Base-by-base conservation (phyloP, 2,888 invertebrate species). In the Drosophila kambysellisi region DNA sequence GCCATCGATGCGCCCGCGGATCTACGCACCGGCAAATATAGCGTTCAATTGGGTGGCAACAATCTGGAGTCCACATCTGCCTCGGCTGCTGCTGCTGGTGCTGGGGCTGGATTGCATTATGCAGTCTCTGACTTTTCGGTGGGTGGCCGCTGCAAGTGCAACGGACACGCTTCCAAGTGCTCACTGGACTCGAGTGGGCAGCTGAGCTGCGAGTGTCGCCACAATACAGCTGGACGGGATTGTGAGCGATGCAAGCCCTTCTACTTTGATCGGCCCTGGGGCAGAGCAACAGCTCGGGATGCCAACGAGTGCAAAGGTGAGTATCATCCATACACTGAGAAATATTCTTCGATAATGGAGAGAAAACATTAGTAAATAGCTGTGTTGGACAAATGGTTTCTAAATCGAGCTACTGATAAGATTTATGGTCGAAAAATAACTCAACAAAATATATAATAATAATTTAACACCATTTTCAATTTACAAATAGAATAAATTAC, bases 251-350 rank as follows among this genome's bases (percentile, higher is more conserved):
- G 99, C 95, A 99, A 98, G 94, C 98, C 98, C 70, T 99, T 99
- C 95, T 98, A 99, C 95, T 99, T 98, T 94, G 99, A 99, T 94
- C 94, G 99, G 86, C 99, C 99, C 74, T 99, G 99, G 99, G 98
- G 98, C 83, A 95, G 99, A 91, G 99, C 99, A 78, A 99, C 99
- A 37, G 97, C 97, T 59, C 95, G 96, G 88, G 98, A 99, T 92
- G 98, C 99, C 92, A 98, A 99, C 95, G 99, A 99, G 94, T 99
- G 99, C 95, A 98, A 98, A 96, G 98, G 99, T 99, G 94, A 95
- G 96, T 94, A 25, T 46, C 12, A 25, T 46, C 12, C 46, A 25
- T 46, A 46, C 46, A 25, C 46, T 25, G 15, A 12, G 20, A 25
- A 46, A 7, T 25, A 46, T 25, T 46, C 7, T 12, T 12, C 20